Percentiles rank a stretch among this genome's conserved stretches.
Conservation (phyloP, 1,140 invertebrate genomes). For the Eumaeus atala region DNA sequence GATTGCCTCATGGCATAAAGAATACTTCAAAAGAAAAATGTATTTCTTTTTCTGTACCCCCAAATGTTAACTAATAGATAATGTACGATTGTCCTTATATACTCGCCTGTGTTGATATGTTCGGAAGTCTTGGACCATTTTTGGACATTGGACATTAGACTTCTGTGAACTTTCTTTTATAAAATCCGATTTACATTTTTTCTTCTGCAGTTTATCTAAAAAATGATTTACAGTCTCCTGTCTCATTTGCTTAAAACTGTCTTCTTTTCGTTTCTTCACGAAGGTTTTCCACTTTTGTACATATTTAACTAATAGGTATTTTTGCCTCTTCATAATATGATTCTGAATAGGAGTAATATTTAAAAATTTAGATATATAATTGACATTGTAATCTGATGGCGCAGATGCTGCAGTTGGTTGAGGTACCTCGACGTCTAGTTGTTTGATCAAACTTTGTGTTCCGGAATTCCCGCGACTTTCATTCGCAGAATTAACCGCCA, state of each 20-base stretch:
- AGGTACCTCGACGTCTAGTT: not conserved
- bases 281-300: slow-evolving; percentile 40
- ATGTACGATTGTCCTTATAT: not conserved
- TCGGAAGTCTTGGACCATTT: slow-evolving; percentile 42
- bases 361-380: slow-evolving; percentile 28
- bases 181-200: slow-evolving; percentile 34
- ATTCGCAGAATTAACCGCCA: slow-evolving; percentile 38
- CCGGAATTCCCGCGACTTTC: slow-evolving; percentile 21
- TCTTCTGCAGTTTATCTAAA: slow-evolving; percentile 55
- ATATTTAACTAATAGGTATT: slow-evolving; percentile 42
- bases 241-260: slow-evolving; percentile 34
- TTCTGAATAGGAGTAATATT: slow-evolving; percentile 34
- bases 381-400: not conserved
- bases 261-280: slow-evolving; percentile 31
- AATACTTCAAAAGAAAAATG: too few relatives aligned
- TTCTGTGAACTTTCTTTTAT: slow-evolving; percentile 29
- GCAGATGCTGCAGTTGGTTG: not conserved
- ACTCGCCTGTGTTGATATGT: slow-evolving; percentile 57
- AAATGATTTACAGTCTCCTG: slow-evolving; percentile 47
- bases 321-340: slow-evolving; percentile 28
- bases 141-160: too few relatives aligned
- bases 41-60: too few relatives aligned
- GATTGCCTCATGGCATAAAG: too few relatives aligned
- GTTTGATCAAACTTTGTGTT: slow-evolving; percentile 7
- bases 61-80: too few relatives aligned